Evolutionary conservation across 2,113 vertebrate genomes (phyloP), one percentile per base, ranked within the genome.

Genomic region (Trichechus manatus): DNA sequence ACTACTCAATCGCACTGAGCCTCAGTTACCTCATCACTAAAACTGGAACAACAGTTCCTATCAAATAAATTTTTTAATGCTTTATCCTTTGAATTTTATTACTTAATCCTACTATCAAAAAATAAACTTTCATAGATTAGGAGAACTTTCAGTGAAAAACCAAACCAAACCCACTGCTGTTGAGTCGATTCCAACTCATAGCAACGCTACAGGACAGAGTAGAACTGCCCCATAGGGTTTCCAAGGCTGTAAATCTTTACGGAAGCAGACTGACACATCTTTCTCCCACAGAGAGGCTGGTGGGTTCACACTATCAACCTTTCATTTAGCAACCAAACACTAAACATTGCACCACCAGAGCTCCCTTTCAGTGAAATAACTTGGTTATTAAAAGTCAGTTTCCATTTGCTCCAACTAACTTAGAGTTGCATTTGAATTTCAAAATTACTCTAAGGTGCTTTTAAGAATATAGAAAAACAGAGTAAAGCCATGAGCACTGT

Each of bases 61-160:
- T 83, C 15, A 74, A n/a, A 95, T 56, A 93, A 81, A 53, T 63
- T 7, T 39, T 8, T 20, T 81, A 93, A 42, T 53, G 13, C 20
- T 85, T 87, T 91, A 90, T 53, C 2, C 20, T 87, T 87, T 95
- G 15, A 66, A 81, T 77, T 89, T 93, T 89, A 79, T 61, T 77
- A 33, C 47, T 59, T 63, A 86, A 87, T 23, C 22, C 29, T 96
- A 86, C 4, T 86, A 50, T 82, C 9, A 59, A 86, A 47, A 25
- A 66, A 1, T 1, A 90, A 23, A 39, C 8, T 82, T 86, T 47
- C 27, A 39, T 39, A 31, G 3, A 64, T 50, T 78, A 56, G 39
- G 79, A 89, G 27, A 84, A 89, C n/a, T 47, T 95, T 79, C 39
- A 85, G 11, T 79, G 53, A 95, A 95, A 2, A 56, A 56, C 53